phyloP scores from a whole-genome alignment of 1,140 invertebrate genomes.

The Oncopodura yosiiana region DNA sequence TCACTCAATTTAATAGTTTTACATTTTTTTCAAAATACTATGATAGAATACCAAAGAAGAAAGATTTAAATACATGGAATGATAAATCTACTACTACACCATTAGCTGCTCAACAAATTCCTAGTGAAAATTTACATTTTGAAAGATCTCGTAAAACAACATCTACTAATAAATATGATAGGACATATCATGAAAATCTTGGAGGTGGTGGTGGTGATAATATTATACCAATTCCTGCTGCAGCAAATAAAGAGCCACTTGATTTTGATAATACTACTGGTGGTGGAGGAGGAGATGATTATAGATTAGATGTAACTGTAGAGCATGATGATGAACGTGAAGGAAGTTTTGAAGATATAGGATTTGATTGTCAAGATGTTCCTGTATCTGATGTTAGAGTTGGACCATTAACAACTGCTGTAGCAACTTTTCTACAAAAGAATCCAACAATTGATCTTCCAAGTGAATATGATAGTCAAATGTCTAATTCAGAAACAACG shows the following conservation, averaged over 20 bases:
- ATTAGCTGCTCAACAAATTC: slow-evolving; percentile 3
- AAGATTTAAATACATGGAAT: not conserved
- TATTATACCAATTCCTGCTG: not conserved
- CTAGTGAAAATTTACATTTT: slow-evolving; percentile 6
- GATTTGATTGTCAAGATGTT: not conserved
- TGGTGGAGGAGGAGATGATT: slow-evolving; percentile 1
- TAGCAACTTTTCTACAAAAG: not conserved
- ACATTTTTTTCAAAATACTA: not conserved
- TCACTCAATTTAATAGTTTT: no score
- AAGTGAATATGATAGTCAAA: not conserved
- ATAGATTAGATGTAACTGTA: not conserved
- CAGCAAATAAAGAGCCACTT: not conserved
- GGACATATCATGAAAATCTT: not conserved
- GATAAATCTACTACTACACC: not conserved
- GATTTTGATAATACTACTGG: not conserved
- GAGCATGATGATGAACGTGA: not conserved
- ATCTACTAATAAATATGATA: not conserved
- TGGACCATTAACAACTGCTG: not conserved
- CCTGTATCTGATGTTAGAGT: slow-evolving; percentile 1
- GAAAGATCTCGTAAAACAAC: not conserved
- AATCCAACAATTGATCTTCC: not conserved
- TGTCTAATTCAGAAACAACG: no score
- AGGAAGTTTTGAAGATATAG: not conserved
- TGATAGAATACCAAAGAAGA: slow-evolving; percentile 2
- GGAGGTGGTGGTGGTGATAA: not conserved